phyloP scores from a whole-genome alignment of 37 sponge, comb jelly and placozoan species.

The Chondrilla cf. caribensis region DNA sequence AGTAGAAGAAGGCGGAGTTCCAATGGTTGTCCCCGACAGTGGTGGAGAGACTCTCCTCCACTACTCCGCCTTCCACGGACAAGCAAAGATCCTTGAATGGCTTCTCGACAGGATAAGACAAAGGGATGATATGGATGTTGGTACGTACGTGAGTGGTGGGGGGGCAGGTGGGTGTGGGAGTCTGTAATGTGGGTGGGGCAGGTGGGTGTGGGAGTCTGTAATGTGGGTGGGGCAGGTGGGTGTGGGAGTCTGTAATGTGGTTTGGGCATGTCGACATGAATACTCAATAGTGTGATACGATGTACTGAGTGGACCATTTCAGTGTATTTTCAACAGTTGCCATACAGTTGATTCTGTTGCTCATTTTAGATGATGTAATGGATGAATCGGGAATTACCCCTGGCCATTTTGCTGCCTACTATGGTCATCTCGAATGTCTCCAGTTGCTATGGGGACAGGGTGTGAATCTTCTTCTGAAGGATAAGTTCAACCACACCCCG shows the following conservation, averaged over 20 bases:
- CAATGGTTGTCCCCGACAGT: conserved; percentile 57
- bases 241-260: not conserved
- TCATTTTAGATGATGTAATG: conserved; percentile 37
- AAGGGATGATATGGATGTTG: not conserved
- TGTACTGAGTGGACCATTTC: too few species aligned
- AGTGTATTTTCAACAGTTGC: too few species aligned
- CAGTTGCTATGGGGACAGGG: conserved; percentile 60
- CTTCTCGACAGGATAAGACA: conserved; percentile 33
- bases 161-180: not conserved
- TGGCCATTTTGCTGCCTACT: conserved; percentile 78
- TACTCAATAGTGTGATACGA: too few species aligned
- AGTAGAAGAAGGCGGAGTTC: conserved; percentile 60
- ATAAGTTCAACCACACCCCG: conserved; percentile 67
- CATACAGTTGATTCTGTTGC: too few species aligned
- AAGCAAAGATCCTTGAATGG: conserved; percentile 69
- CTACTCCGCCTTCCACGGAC: conserved; percentile 79
- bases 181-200: not conserved
- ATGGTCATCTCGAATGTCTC: conserved; percentile 77
- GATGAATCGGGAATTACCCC: conserved; percentile 79
- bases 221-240: not conserved
- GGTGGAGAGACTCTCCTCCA: conserved; percentile 87
- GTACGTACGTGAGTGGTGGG: not conserved
- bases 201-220: not conserved
- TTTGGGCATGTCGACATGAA: not conserved
- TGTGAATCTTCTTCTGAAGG: conserved; percentile 37